These are phyloP conservation scores for Dicrostonyx torquatus DNA, from an alignment of 2,797 vertebrate species.

Conservation along the genomic window DNA sequence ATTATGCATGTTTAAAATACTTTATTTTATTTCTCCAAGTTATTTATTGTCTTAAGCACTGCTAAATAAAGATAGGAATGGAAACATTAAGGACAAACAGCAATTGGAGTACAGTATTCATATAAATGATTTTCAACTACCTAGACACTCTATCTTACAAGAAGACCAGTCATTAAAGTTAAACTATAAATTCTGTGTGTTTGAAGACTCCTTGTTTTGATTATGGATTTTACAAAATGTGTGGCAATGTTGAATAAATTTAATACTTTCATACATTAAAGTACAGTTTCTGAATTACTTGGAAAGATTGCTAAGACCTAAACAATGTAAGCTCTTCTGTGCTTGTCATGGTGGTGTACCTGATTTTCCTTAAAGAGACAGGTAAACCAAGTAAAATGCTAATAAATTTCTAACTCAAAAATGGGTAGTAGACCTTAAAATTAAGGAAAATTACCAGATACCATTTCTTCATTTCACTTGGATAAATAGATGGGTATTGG, in stretches of 20 bases:
- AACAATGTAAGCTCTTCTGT: background rate
- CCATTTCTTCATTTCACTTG: background rate
- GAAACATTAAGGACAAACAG: slow-evolving; percentile 8
- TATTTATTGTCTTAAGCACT: slow-evolving; percentile 6
- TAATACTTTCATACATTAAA: background rate
- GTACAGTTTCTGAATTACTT: background rate
- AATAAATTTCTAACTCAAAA: background rate
- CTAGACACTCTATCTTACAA: background rate
- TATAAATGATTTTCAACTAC: background rate
- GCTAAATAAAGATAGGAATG: background rate
- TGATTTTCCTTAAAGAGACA: background rate
- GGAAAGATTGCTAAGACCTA: background rate
- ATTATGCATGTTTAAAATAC: background rate
- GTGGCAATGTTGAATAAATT: background rate
- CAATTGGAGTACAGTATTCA: background rate
- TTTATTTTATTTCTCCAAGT: background rate
- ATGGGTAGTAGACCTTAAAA: background rate
- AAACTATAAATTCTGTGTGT: background rate
- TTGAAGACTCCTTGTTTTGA: background rate
- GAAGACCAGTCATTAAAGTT: background rate
- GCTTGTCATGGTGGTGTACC: background rate
- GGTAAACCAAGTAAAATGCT: slow-evolving; percentile 1
- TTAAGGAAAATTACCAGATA: background rate
- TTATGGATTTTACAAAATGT: background rate
- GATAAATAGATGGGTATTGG: background rate